phyloP scores from a whole-genome alignment of 2,888 invertebrate species.

The Tetramorium bicarinatum region DNA sequence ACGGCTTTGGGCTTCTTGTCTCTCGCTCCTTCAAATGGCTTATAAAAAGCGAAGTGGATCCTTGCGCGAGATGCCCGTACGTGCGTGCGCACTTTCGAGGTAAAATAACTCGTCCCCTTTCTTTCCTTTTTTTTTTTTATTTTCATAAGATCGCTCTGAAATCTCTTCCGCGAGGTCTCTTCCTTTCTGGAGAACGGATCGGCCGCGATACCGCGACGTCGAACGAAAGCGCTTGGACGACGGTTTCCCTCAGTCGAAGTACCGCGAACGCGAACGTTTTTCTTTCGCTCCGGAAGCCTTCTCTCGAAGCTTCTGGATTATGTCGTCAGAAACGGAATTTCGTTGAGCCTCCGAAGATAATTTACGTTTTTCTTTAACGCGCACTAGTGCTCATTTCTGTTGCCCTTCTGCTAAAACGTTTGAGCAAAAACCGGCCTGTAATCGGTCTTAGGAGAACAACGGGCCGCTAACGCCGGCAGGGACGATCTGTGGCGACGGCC shows the following conservation, averaged over 20 bases:
- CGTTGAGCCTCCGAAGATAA: not conserved
- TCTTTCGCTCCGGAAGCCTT: not conserved
- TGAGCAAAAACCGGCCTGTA: not conserved
- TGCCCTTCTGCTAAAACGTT: not conserved
- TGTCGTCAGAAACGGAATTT: not conserved
- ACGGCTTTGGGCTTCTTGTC: conserved; percentile 3
- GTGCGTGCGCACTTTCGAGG: not conserved
- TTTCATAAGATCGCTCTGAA: not conserved
- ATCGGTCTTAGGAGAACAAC: not conserved
- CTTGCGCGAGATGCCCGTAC: not conserved
- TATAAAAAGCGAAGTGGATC: conserved; percentile 25
- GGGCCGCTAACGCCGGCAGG: not conserved
- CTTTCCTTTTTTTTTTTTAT: not conserved
- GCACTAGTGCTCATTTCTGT: not conserved
- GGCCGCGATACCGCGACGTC: not conserved
- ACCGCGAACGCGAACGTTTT: not conserved
- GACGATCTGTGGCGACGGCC: conserved; percentile 1
- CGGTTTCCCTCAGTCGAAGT: not conserved
- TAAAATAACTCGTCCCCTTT: not conserved
- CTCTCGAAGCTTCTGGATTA: not conserved
- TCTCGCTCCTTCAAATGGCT: conserved; percentile 18
- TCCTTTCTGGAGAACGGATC: not conserved
- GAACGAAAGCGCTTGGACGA: conserved; percentile 6
- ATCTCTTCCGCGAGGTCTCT: not conserved
- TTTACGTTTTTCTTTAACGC: not conserved